A percentile compares a stretch with the other conserved stretches of the same genome.
Evolutionary conservation across 2,797 vertebrate genomes (phyloP).

Genomic region (Momotus momota): DNA sequence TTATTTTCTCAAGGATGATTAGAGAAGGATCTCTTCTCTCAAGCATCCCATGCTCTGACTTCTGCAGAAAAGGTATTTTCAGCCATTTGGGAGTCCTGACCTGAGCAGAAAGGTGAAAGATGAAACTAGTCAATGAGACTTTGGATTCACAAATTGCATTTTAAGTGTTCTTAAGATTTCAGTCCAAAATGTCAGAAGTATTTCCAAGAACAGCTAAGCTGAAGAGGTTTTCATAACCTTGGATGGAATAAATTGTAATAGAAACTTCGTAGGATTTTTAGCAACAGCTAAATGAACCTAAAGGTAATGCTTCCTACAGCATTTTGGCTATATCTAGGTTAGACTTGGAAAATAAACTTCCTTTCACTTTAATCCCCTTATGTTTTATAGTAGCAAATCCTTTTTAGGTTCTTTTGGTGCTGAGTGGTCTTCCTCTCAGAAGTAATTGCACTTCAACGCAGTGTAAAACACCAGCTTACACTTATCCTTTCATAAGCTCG

Average conservation of each 20-base stretch:
- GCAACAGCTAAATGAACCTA: neutral
- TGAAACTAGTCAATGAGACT: neutral
- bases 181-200: neutral
- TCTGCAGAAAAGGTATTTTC: neutral
- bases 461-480: neutral
- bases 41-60: fast-evolving
- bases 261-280: neutral
- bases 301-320: neutral
- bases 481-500: neutral
- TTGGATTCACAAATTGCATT: neutral
- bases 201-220: neutral
- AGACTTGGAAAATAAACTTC: neutral
- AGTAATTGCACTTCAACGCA: neutral
- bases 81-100: neutral
- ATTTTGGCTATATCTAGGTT: neutral
- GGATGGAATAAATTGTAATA: neutral
- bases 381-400: neutral
- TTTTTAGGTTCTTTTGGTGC: neutral
- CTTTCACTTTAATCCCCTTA: neutral
- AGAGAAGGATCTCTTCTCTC: fast-evolving
- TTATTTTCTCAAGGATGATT: fast-evolving
- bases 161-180: neutral
- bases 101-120: neutral
- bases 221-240: neutral
- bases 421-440: neutral